These are phyloP conservation scores for Aethes cnicana DNA, from an alignment of 2,888 invertebrate genomes.

Conservation along the genomic window DNA sequence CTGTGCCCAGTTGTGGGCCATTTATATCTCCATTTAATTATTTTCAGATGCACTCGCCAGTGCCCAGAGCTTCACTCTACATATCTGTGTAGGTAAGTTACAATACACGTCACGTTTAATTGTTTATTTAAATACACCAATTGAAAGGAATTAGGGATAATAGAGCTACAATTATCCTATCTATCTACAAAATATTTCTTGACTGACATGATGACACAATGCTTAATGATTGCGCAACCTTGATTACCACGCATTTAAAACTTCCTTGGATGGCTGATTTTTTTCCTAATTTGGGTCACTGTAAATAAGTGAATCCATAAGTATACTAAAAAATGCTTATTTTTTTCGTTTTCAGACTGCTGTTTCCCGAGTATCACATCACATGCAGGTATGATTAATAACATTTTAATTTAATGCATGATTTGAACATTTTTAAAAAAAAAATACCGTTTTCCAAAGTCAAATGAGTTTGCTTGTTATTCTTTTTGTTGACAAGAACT, in stretches of 20 bases:
- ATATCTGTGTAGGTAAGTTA: too few species aligned
- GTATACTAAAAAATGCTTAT: too few species aligned
- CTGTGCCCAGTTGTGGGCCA: too few species aligned
- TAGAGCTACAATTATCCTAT: background rate
- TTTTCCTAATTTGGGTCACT: too few species aligned
- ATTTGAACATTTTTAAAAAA: background rate
- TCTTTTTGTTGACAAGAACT: slow-evolving; percentile 50
- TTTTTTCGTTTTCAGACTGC: slow-evolving; percentile 15
- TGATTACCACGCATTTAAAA: slow-evolving; percentile 81
- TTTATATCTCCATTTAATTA: too few species aligned
- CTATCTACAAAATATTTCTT: background rate
- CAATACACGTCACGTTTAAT: too few species aligned
- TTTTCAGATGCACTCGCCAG: too few species aligned
- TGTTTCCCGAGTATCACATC: background rate
- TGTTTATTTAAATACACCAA: too few species aligned
- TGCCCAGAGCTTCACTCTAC: too few species aligned
- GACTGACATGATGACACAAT: slow-evolving; percentile 70
- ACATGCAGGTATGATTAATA: background rate
- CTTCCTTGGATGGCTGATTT: slow-evolving; percentile 83
- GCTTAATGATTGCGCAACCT: slow-evolving; percentile 77
- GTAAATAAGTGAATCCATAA: too few species aligned
- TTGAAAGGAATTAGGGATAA: too few species aligned
- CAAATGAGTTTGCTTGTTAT: slow-evolving; percentile 49
- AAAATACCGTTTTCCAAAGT: slow-evolving; percentile 52
- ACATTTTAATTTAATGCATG: slow-evolving; percentile 33